Evolutionary conservation across 2,888 invertebrate species (phyloP).

Genomic region (Spodoptera littoralis): DNA sequence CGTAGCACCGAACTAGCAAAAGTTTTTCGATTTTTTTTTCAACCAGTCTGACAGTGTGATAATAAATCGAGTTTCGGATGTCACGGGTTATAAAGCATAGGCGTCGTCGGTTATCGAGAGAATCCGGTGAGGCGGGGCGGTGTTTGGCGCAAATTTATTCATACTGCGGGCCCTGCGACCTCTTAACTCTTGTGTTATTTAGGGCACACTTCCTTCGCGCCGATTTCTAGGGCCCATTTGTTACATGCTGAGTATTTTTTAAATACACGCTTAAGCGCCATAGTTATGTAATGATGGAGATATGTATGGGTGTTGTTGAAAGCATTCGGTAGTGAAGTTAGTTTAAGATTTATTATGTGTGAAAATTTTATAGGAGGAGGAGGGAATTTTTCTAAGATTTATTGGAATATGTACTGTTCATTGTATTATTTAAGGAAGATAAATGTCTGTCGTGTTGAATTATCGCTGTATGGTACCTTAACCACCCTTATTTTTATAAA

Average conservation of each 20-base stretch:
- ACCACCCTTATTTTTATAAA: too few species aligned
- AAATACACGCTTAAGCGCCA: constrained; percentile 32
- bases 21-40: constrained; percentile 69
- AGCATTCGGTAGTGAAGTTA: not conserved
- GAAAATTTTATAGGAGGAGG: too few species aligned
- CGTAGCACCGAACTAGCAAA: constrained; percentile 31
- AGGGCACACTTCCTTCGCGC: constrained; percentile 81
- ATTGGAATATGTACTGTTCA: too few species aligned
- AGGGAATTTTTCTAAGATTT: too few species aligned
- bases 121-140: constrained; percentile 80
- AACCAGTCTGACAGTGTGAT: constrained; percentile 75
- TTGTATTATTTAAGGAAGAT: too few species aligned
- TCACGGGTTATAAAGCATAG: constrained; percentile 88
- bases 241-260: constrained; percentile 62
- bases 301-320: not conserved
- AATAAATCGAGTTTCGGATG: constrained; percentile 87
- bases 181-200: constrained; percentile 84
- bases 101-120: constrained; percentile 86
- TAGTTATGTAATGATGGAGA: constrained; percentile 11
- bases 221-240: constrained; percentile 48
- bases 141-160: constrained; percentile 83
- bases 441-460: too few species aligned
- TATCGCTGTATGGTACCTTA: too few species aligned
- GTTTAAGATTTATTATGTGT: too few species aligned
- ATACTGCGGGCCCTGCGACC: constrained; percentile 78